phyloP scores from a whole-genome alignment of 2,797 vertebrate species.

The Sebastes umbrosus region DNA sequence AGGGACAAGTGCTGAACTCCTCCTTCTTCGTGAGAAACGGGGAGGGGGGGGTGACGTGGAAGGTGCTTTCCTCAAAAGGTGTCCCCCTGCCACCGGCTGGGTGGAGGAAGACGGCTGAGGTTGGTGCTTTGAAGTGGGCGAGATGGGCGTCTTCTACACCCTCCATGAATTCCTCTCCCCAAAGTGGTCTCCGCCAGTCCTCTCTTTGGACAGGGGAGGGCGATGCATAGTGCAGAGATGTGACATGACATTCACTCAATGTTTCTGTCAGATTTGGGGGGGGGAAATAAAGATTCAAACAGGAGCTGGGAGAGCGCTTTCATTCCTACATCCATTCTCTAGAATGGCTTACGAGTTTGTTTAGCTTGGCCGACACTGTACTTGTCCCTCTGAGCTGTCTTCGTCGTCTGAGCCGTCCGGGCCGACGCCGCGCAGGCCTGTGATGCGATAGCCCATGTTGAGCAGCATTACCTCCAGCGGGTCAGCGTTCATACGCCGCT shows the following conservation, averaged over 20 bases:
- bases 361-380: conserved; percentile 98
- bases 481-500: conserved; percentile 97
- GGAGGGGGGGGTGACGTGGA: conserved; percentile 54
- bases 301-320: conserved; percentile 52
- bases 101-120: conserved; percentile 48
- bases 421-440: conserved; percentile 91
- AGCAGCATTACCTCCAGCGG: conserved; percentile 98
- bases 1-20: conserved; percentile 57
- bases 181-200: conserved; percentile 58
- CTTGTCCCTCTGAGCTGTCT: conserved; percentile 95
- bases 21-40: conserved; percentile 54
- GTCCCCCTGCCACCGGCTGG: conserved; percentile 12
- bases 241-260: conserved; percentile 71
- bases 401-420: conserved; percentile 93
- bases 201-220: conserved; percentile 50
- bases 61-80: conserved; percentile 58
- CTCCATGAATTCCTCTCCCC: conserved; percentile 58
- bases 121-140: conserved; percentile 54
- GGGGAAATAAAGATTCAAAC: conserved; percentile 60
- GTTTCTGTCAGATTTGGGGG: conserved; percentile 59
- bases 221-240: conserved; percentile 78
- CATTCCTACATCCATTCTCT: conserved; percentile 58
- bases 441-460: conserved; percentile 99
- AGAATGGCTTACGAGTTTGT: conserved; percentile 29
- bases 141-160: conserved; percentile 32